Conservation (phyloP, 1,140 invertebrate genomes). For the Cyclina sinensis region DNA sequence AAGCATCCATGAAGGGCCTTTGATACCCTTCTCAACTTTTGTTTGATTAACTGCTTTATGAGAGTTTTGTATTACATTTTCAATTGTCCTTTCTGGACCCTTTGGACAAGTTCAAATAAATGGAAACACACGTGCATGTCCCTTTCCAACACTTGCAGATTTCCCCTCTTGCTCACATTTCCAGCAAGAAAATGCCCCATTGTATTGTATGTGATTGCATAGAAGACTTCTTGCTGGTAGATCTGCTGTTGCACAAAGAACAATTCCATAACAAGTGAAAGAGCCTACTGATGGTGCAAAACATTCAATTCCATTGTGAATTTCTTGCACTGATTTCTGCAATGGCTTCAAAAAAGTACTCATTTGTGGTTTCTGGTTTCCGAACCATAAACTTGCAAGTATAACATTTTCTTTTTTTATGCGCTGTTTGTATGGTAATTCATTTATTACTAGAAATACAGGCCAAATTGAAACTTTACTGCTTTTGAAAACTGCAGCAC, state of each 20-base stretch:
- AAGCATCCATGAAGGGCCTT: too few species aligned
- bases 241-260: constrained; percentile 66
- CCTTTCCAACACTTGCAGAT: too few species aligned
- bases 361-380: constrained; percentile 61
- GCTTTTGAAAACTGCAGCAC: too few species aligned
- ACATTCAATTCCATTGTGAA: too few species aligned
- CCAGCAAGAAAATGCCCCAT: constrained; percentile 68
- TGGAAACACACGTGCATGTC: constrained; percentile 54
- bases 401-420: constrained; percentile 66
- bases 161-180: constrained; percentile 61
- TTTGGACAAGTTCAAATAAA: constrained; percentile 14
- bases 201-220: constrained; percentile 67
- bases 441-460: constrained; percentile 64
- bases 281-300: too few species aligned
- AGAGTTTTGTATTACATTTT: constrained; percentile 32
- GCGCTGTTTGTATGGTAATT: constrained; percentile 52
- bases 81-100: constrained; percentile 36
- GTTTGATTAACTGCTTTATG: background rate
- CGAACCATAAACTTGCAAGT: constrained; percentile 61
- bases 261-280: constrained; percentile 44
- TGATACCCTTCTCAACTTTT: constrained; percentile 53
- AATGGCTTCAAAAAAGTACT: constrained; percentile 60
- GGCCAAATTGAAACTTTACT: constrained; percentile 65
- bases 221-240: constrained; percentile 64
- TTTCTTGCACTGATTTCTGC: too few species aligned